Percentiles rank a stretch among this genome's conserved stretches.
Evolutionary conservation across 2,888 invertebrate genomes (phyloP).

Genomic region (Lissonota sp.): DNA sequence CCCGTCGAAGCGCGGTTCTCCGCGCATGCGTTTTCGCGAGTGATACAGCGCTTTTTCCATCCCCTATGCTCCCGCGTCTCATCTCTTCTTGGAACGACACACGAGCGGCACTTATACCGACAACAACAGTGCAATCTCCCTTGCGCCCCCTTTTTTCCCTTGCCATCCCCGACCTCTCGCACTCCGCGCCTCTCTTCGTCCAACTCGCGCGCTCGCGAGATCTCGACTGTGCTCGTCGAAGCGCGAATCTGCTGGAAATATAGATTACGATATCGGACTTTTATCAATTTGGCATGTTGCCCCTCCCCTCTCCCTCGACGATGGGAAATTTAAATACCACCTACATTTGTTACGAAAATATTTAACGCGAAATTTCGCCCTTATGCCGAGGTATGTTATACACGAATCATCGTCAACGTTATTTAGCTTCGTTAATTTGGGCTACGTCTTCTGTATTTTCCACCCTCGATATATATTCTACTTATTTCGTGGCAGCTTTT

Average conservation of each 20-base stretch:
- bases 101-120: constrained; percentile 23
- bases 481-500: too few relatives aligned
- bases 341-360: neutral
- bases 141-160: too few relatives aligned
- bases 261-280: too few relatives aligned
- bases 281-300: neutral
- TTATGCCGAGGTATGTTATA: too few relatives aligned
- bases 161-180: constrained; percentile 15
- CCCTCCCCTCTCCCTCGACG: neutral
- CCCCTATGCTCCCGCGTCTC: constrained; percentile 26
- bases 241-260: constrained; percentile 35
- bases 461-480: too few relatives aligned
- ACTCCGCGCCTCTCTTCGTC: constrained; percentile 27
- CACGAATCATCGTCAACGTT: too few relatives aligned
- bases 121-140: neutral
- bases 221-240: constrained; percentile 28
- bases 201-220: constrained; percentile 8
- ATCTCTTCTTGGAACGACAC: neutral
- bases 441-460: too few relatives aligned
- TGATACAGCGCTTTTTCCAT: constrained; percentile 65
- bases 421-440: too few relatives aligned
- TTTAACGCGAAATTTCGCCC: neutral
- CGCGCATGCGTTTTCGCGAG: constrained; percentile 76
- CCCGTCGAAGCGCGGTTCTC: constrained; percentile 68
- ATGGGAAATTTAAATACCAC: neutral